phyloP scores from a whole-genome alignment of 2,113 vertebrate species.

The Neomonachus schauinslandi region DNA sequence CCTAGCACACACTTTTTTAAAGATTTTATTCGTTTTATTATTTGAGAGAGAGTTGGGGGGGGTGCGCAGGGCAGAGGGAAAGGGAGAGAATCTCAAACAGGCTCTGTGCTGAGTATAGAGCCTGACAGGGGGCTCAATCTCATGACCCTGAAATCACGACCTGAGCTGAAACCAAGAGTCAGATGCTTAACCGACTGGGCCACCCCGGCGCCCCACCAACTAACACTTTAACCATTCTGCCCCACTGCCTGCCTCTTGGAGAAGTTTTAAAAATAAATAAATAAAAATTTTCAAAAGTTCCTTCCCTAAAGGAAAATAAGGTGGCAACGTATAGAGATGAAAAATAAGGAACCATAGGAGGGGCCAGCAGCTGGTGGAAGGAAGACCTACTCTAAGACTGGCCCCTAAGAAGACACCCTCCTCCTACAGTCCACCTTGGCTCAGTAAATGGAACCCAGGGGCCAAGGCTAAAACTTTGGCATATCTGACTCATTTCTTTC shows the following conservation, averaged over 20 bases:
- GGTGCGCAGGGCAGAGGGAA: neutral
- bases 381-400: neutral
- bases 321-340: neutral
- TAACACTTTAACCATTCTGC: neutral
- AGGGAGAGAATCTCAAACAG: neutral
- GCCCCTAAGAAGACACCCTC: neutral
- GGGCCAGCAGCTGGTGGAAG: neutral
- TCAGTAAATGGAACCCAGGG: neutral
- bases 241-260: neutral
- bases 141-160: neutral
- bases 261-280: neutral
- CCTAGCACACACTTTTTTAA: neutral
- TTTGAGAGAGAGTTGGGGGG: neutral
- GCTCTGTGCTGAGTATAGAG: neutral
- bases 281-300: neutral
- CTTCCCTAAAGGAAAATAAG: slow-evolving; percentile 1
- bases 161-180: neutral
- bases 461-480: neutral
- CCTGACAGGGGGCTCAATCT: neutral
- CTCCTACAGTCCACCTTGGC: neutral
- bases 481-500: neutral
- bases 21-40: neutral
- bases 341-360: neutral
- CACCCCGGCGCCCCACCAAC: neutral
- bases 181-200: neutral